phyloP scores from a whole-genome alignment of 2,797 vertebrate genomes.

The Australoheros facetus region DNA sequence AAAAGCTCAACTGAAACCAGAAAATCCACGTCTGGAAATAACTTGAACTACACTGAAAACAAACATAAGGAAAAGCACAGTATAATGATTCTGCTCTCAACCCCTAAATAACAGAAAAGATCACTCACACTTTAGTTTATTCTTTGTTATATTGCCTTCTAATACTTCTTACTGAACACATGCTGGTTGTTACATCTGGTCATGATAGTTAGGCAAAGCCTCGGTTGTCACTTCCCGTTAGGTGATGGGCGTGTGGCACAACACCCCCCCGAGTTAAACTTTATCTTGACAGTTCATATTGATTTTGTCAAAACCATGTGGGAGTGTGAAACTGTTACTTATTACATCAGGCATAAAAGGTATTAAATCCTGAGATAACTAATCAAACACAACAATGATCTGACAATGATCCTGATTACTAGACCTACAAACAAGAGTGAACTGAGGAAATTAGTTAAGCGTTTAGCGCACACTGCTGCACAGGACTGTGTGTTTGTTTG shows the following conservation, averaged over 20 bases:
- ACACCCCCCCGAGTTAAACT: constrained; percentile 14
- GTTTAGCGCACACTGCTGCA: no score
- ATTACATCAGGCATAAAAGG: background rate
- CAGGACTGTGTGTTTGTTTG: fast-evolving
- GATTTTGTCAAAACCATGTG: background rate
- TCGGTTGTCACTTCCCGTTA: constrained; percentile 25
- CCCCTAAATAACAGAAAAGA: background rate
- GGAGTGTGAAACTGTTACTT: background rate
- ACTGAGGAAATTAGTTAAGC: background rate
- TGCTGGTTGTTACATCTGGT: background rate
- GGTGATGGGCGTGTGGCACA: background rate
- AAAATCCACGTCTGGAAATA: background rate
- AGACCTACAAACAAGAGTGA: background rate
- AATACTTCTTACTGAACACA: background rate
- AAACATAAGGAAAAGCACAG: background rate
- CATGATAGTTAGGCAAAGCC: background rate
- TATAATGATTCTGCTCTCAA: background rate
- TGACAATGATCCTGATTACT: background rate
- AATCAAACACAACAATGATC: background rate
- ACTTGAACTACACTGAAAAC: background rate
- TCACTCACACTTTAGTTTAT: background rate
- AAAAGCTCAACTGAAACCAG: background rate
- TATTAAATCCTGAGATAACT: background rate
- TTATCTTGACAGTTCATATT: constrained; percentile 1
- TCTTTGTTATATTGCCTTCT: background rate